Base-by-base conservation (phyloP, 2,797 vertebrate species). In the Urocyon cinereoargenteus region DNA sequence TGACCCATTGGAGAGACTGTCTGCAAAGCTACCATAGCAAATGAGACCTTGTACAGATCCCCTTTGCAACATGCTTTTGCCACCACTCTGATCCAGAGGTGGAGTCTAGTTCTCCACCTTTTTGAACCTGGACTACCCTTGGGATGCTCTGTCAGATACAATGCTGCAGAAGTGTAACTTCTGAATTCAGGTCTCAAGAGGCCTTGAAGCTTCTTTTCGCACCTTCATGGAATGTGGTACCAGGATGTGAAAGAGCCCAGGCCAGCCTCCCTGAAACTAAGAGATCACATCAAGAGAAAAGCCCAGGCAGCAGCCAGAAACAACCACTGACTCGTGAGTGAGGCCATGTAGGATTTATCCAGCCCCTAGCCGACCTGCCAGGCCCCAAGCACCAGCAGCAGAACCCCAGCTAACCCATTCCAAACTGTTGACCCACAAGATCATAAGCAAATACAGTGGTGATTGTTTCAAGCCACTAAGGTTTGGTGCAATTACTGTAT, bases 1-100 rank as follows among this genome's bases (percentile, higher is more conserved):
- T 12, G 57, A 45, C 68, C 34, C 13, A 19, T 1, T 16, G 18
- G 9, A 53, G 8, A 40, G 68, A 72, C 3, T 19, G 22, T 49
- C 19, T 18, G 68, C 55, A 85, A 84, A 66, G 40, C 59, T 24
- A 13, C 68, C 51, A 0, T 1, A 34, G 78, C 55, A 64, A 31
- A 16, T 2, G n/a, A 34, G n/a, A 22, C 6, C 31, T 31, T 14
- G 21, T 19, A 14, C 4, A 1, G 26, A 18, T 8, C 2, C 31
- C 53, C 26, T 68, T 45, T 62, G 86, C 53, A 70, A 24, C 5
- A 18, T 64, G 94, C 15, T 6, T 1, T 45, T 51, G 40, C 14
- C 68, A 14, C 11, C 62, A 9, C n/a, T 45, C 19, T 51, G 31
- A 31, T 1, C 3, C 13, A 89, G 34, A 61, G 9, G 5, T n/a